Conservation (phyloP, 2,888 invertebrate species). For the Calliphora vomitoria region DNA sequence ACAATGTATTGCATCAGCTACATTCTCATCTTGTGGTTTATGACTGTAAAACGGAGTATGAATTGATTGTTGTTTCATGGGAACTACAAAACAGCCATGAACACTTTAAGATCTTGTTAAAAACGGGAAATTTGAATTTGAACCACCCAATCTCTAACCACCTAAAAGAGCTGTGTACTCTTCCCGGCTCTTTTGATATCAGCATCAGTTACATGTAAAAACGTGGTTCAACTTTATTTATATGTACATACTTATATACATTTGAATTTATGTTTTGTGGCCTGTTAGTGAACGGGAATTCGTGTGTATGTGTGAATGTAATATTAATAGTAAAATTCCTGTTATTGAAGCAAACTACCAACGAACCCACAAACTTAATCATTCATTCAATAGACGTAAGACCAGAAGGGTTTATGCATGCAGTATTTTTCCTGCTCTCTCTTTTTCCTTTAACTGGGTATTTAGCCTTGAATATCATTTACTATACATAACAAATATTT, state of each 20-base stretch:
- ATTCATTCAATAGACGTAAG: slow-evolving; percentile 27
- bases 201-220: not conserved
- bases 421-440: not conserved
- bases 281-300: not conserved
- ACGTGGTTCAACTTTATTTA: slow-evolving; percentile 35
- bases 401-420: slow-evolving; percentile 12
- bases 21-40: not conserved
- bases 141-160: not conserved
- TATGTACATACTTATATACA: not conserved
- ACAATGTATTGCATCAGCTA: not conserved
- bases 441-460: not conserved
- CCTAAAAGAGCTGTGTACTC: no score
- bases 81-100: not conserved
- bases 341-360: slow-evolving; percentile 23
- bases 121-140: slow-evolving; percentile 46
- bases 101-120: slow-evolving; percentile 20
- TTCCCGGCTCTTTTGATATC: no score
- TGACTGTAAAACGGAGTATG: not conserved
- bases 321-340: slow-evolving; percentile 37
- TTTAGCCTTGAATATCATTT: slow-evolving; percentile 44
- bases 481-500: not conserved
- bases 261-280: slow-evolving; percentile 44
- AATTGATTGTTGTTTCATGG: not conserved
- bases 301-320: not conserved
- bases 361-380: slow-evolving; percentile 31